These are phyloP conservation scores for Trachelus stipa DNA, from an alignment of 2,888 invertebrate species.

Conservation along the genomic window DNA sequence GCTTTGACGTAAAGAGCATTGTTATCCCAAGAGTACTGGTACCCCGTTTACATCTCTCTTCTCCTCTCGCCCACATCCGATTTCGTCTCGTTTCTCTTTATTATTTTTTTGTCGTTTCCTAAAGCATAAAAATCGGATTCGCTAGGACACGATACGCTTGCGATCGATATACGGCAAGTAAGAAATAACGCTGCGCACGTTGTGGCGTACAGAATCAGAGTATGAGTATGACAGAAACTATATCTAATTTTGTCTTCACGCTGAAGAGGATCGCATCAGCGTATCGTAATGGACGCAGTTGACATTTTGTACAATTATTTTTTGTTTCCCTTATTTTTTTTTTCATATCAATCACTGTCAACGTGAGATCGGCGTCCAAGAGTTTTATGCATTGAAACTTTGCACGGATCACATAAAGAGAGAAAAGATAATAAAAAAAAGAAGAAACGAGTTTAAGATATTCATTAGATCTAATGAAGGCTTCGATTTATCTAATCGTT, in stretches of 20 bases:
- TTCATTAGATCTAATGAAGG: constrained; percentile 22
- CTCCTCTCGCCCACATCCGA: background rate
- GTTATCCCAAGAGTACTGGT: background rate
- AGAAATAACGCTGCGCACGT: background rate
- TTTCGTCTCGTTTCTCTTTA: background rate
- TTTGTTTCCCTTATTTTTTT: background rate
- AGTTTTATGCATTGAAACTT: constrained; percentile 32
- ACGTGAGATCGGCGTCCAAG: constrained; percentile 49
- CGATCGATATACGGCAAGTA: background rate
- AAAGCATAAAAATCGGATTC: background rate
- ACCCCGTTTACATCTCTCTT: background rate
- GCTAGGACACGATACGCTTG: background rate
- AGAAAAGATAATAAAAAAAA: constrained; percentile 19
- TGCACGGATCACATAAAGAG: constrained; percentile 26
- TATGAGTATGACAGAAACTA: background rate
- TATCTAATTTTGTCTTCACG: background rate
- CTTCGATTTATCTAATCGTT: constrained; percentile 17
- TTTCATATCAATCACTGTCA: constrained; percentile 27
- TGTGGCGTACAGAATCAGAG: background rate
- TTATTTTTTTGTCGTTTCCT: background rate
- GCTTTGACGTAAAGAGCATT: background rate
- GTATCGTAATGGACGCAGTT: constrained; percentile 37
- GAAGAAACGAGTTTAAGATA: constrained; percentile 7
- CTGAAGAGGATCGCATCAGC: background rate
- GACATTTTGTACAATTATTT: constrained; percentile 26